Conservation (phyloP, 2,888 invertebrate genomes). For the Ctenicera cuprea region DNA sequence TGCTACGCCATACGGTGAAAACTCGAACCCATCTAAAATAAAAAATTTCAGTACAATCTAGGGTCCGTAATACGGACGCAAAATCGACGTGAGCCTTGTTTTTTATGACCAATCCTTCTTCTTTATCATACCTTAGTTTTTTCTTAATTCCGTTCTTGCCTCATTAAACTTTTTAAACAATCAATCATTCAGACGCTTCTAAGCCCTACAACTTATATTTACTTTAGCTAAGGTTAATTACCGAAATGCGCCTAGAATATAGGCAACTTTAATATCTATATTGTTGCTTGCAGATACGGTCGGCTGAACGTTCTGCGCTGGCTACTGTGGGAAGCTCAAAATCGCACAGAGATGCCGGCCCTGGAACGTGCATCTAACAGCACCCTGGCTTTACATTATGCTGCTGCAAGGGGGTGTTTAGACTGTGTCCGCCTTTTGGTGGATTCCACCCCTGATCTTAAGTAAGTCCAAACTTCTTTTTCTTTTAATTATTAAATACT, state of each 20-base stretch:
- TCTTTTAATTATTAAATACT: not conserved
- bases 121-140: too few relatives aligned
- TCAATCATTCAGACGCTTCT: too few relatives aligned
- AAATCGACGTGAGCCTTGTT: too few relatives aligned
- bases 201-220: too few relatives aligned
- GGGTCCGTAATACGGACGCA: too few relatives aligned
- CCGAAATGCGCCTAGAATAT: not conserved
- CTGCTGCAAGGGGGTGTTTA: conserved; percentile 89
- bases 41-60: too few relatives aligned
- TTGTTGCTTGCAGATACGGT: conserved; percentile 73
- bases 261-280: conserved; percentile 14
- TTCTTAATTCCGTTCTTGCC: too few relatives aligned
- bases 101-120: too few relatives aligned
- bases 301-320: conserved; percentile 76
- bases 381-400: conserved; percentile 90
- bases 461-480: conserved; percentile 77
- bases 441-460: conserved; percentile 86
- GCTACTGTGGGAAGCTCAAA: conserved; percentile 75
- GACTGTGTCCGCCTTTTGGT: conserved; percentile 89
- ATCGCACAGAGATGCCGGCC: conserved; percentile 73
- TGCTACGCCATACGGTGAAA: too few relatives aligned
- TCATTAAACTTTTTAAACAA: too few relatives aligned
- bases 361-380: conserved; percentile 77
- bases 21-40: too few relatives aligned
- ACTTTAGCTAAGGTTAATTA: too few relatives aligned